phyloP scores from a whole-genome alignment of 1,140 invertebrate species.

The Panonychus citri region DNA sequence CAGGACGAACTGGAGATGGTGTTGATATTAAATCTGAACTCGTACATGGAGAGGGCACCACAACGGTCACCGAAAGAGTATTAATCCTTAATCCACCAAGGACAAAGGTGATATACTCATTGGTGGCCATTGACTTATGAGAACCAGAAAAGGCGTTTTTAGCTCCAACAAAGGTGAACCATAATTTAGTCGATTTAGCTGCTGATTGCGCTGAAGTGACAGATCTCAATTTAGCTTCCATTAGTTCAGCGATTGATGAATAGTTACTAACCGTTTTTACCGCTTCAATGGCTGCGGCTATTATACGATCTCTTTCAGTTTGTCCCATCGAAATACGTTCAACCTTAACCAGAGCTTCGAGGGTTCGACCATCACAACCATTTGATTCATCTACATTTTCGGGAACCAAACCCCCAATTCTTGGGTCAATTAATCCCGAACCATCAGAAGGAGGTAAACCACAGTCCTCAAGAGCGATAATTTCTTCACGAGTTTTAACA shows the following conservation, averaged over 20 bases:
- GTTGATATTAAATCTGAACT: not conserved
- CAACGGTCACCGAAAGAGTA: not conserved
- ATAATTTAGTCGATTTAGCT: not conserved
- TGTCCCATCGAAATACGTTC: not conserved
- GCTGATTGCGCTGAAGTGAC: not conserved
- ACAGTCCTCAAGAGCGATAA: not conserved
- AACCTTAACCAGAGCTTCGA: not conserved
- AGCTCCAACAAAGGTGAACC: not conserved
- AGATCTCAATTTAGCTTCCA: not conserved
- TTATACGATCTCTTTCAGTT: not conserved
- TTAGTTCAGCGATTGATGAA: not conserved
- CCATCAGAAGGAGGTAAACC: not conserved
- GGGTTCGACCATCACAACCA: not conserved
- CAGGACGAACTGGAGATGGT: not conserved
- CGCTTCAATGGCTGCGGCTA: not conserved
- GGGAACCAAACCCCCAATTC: not conserved
- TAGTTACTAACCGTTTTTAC: not conserved
- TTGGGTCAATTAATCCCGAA: not conserved
- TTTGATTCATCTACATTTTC: not conserved
- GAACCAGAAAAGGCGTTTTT: not conserved
- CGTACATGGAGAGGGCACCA: not conserved
- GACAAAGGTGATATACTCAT: not conserved
- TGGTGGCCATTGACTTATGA: not conserved
- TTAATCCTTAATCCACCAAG: not conserved
- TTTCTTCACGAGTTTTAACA: not conserved